Base-by-base conservation (phyloP, 2,113 vertebrate genomes). In the Paratilapia polleni region DNA sequence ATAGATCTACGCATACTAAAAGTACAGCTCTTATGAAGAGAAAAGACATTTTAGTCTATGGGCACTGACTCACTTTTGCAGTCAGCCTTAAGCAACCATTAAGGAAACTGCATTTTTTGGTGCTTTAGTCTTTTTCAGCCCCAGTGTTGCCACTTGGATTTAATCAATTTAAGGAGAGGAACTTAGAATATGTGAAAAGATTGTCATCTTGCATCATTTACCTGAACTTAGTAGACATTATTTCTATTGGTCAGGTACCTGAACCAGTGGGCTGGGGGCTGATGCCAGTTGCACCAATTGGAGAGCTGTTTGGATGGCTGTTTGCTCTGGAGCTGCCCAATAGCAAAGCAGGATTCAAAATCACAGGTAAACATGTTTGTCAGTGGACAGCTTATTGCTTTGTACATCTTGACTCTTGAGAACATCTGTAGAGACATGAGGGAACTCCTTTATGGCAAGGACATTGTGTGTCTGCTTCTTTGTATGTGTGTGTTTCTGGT, bases 271-370 rank as follows among this genome's bases (percentile, higher is more conserved):
- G 97, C 54, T 97, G 96, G 4, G 97, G 97, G 7, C 94, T 99
- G 78, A 96, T 99, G 93, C 97, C 98, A 0, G 92, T 98, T n/a
- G 94, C 96, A 1, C 96, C 97, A 3, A 76, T 99, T 0, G 98
- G 98, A 1, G 97, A 97, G 41, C 94, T 99, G 8, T 98, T 99
- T 2, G 97, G 97, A 1, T 99, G 98, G 98, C 96, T 99, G 70
- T 99, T 99, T 10, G 98, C 98, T 66, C 92, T 99, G 88, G 97
- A 99, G 93, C 97, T 97, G 60, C 97, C 97, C 0, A 96, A 97
- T 52, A 95, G 96, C 9, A 94, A 97, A 93, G 98, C 97, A 0
- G 98, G 98, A 80, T 99, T 99, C 94, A 97, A 97, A 90, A 87
- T 97, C 87, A 93, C 97, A 0, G 97, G 98, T 98, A 92, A 96